Conservation (phyloP, 2,888 invertebrate genomes). For the Autographa gamma region DNA sequence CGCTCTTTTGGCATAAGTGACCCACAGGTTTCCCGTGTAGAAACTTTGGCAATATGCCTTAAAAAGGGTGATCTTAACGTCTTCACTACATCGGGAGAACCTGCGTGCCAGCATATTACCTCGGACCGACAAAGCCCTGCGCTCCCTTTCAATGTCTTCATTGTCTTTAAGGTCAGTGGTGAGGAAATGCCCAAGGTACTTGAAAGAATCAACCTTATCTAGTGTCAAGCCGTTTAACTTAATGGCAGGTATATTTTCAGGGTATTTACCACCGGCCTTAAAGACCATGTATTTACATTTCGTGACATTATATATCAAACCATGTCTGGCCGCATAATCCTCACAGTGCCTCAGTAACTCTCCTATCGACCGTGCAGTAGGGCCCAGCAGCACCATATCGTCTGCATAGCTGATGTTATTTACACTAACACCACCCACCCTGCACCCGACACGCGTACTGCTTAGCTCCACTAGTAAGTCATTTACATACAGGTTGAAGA, state of each 20-base stretch:
- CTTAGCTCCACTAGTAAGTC: background rate
- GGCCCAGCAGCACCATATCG: slow-evolving; percentile 9
- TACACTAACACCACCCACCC: background rate
- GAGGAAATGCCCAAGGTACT: slow-evolving; percentile 19
- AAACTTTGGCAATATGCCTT: background rate
- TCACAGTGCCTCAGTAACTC: background rate
- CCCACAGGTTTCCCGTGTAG: background rate
- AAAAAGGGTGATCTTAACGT: background rate
- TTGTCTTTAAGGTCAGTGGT: background rate
- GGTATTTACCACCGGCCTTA: slow-evolving; percentile 13
- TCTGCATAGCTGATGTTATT: slow-evolving; percentile 9
- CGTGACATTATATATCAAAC: slow-evolving; percentile 10
- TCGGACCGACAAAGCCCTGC: background rate
- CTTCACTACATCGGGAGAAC: background rate
- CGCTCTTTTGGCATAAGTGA: background rate
- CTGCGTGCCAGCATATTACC: slow-evolving; percentile 7
- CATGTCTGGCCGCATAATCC: slow-evolving; percentile 3
- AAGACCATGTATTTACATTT: slow-evolving; percentile 21
- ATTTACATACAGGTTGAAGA: slow-evolving; percentile 8
- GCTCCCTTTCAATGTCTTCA: slow-evolving; percentile 5
- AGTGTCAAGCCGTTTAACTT: background rate
- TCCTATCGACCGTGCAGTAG: background rate
- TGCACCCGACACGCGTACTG: background rate
- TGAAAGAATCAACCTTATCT: slow-evolving; percentile 9
- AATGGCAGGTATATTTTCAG: background rate